Conservation (phyloP, 2,888 invertebrate species). For the Lamellibrachia columna region DNA sequence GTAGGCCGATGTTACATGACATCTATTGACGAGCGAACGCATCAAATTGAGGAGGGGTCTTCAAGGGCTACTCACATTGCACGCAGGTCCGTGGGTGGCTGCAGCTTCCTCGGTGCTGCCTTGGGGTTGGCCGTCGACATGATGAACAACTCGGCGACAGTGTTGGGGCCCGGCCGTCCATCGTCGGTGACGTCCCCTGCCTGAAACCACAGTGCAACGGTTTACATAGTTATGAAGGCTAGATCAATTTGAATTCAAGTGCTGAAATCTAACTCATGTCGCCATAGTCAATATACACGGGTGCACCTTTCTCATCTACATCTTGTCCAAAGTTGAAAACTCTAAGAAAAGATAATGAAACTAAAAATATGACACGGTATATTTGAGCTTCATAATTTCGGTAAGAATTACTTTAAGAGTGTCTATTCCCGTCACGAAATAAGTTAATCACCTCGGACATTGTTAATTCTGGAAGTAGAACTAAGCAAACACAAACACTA, state of each 20-base stretch:
- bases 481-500: not conserved
- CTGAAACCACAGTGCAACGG: conserved; percentile 19
- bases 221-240: not conserved
- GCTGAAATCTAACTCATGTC: too few relatives aligned
- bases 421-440: not conserved
- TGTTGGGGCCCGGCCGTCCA: conserved; percentile 30
- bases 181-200: conserved; percentile 34
- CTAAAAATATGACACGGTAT: too few relatives aligned
- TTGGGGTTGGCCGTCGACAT: conserved; percentile 13
- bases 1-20: too few relatives aligned
- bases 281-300: too few relatives aligned
- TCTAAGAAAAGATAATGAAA: too few relatives aligned
- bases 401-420: not conserved
- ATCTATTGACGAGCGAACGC: not conserved
- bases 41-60: not conserved
- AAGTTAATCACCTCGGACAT: not conserved
- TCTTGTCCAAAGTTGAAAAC: too few relatives aligned
- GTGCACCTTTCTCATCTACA: too few relatives aligned
- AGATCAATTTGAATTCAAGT: too few relatives aligned
- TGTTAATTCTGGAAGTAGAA: not conserved
- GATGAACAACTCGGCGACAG: conserved; percentile 30
- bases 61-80: not conserved
- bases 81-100: not conserved
- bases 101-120: not conserved
- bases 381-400: not conserved